Evolutionary conservation across 2,888 invertebrate genomes (phyloP).

Genomic region (Cantharis nigra): DNA sequence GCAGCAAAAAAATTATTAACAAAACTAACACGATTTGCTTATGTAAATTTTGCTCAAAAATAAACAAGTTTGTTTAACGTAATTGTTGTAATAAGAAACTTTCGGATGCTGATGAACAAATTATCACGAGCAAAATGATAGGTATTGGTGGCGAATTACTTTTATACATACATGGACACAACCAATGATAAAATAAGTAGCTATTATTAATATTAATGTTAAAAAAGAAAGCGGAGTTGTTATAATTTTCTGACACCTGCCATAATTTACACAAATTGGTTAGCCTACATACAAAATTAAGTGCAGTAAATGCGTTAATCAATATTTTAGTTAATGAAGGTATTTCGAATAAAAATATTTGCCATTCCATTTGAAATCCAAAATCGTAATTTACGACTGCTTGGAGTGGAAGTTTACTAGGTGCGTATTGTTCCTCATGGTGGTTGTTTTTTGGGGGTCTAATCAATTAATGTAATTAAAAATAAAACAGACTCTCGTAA

Average conservation of each 20-base stretch:
- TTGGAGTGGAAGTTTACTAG: background rate
- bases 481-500: constrained; percentile 1
- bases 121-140: background rate
- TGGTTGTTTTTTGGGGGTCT: background rate
- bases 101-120: background rate
- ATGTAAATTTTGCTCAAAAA: background rate
- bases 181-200: constrained; percentile 9
- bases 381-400: background rate
- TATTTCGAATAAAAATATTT: background rate
- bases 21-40: background rate
- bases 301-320: background rate
- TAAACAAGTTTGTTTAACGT: background rate
- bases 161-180: constrained; percentile 1
- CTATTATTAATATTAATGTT: constrained; percentile 6
- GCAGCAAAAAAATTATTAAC: background rate
- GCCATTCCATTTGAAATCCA: background rate
- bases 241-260: constrained; percentile 17
- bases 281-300: constrained; percentile 18
- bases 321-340: background rate
- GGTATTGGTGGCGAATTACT: background rate
- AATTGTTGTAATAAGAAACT: background rate
- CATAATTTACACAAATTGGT: constrained; percentile 20
- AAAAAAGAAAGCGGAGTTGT: constrained; percentile 14
- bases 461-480: background rate
- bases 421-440: background rate